Conservation (phyloP, 2,888 invertebrate species). For the Nineta flava region DNA sequence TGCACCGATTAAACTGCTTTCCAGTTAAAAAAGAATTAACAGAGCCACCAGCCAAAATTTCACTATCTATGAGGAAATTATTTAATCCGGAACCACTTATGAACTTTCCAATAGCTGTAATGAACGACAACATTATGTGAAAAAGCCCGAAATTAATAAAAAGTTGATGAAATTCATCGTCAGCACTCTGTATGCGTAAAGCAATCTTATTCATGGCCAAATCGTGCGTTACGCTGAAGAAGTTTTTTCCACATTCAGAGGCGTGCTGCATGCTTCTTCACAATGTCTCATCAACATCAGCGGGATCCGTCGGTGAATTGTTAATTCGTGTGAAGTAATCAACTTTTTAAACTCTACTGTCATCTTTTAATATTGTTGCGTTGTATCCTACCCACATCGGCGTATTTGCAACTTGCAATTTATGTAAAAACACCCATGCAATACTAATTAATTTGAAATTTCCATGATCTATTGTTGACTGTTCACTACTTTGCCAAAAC, state of each 20-base stretch:
- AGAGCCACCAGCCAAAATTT: slow-evolving; percentile 13
- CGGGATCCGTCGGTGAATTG: slow-evolving; percentile 14
- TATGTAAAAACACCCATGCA: slow-evolving; percentile 10
- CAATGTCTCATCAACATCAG: slow-evolving; percentile 13
- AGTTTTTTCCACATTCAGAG: slow-evolving; percentile 10
- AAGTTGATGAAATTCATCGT: slow-evolving; percentile 11
- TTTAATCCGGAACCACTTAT: slow-evolving; percentile 13
- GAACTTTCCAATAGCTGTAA: slow-evolving; percentile 14
- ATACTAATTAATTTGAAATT: not conserved
- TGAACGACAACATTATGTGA: slow-evolving; percentile 13
- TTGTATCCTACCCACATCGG: slow-evolving; percentile 15
- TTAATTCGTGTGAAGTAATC: slow-evolving; percentile 16
- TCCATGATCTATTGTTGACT: not conserved
- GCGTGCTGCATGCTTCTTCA: slow-evolving; percentile 9
- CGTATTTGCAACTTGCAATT: slow-evolving; percentile 10
- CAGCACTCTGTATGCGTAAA: slow-evolving; percentile 11
- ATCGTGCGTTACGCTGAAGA: slow-evolving; percentile 8
- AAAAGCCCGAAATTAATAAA: slow-evolving; percentile 11
- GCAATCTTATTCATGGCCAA: slow-evolving; percentile 14
- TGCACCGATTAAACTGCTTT: slow-evolving; percentile 10
- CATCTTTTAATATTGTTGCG: slow-evolving; percentile 10
- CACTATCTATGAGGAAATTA: slow-evolving; percentile 10
- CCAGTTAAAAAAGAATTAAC: slow-evolving; percentile 10
- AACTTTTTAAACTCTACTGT: slow-evolving; percentile 11
- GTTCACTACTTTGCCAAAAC: not conserved